These are phyloP conservation scores for Thamnophis sirtalis DNA, from an alignment of 2,113 vertebrate species.

Conservation along the genomic window DNA sequence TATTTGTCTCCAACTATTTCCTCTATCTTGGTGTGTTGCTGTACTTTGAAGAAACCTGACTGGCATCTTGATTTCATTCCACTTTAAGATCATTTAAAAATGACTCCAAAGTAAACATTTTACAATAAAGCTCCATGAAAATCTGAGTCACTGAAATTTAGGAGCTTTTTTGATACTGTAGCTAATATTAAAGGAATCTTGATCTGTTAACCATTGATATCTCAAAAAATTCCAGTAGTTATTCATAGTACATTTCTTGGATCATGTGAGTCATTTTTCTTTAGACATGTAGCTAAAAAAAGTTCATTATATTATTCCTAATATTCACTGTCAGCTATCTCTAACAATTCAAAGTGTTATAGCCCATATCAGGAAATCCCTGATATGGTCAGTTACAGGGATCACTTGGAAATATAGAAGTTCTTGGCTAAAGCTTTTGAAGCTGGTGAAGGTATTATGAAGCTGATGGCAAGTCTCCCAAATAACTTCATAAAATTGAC, in stretches of 20 bases:
- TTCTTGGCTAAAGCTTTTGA: background rate
- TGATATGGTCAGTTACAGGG: background rate
- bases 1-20: background rate
- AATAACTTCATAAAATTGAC: background rate
- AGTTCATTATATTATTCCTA: background rate
- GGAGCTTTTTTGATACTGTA: constrained; percentile 1
- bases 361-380: background rate
- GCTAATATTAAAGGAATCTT: background rate
- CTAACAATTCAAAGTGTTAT: background rate
- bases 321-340: background rate
- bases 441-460: rapidly evolving
- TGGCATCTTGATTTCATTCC: background rate
- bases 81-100: background rate
- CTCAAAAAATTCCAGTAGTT: background rate
- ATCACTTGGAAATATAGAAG: background rate
- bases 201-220: background rate
- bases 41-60: background rate
- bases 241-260: background rate
- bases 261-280: constrained; percentile 23
- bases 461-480: background rate
- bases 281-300: background rate
- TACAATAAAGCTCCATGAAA: background rate
- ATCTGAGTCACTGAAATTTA: constrained; percentile 25
- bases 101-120: constrained; percentile 29
- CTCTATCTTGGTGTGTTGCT: background rate